Evolutionary conservation across 2,113 vertebrate genomes (phyloP).

Genomic region (Toxostoma redivivum): DNA sequence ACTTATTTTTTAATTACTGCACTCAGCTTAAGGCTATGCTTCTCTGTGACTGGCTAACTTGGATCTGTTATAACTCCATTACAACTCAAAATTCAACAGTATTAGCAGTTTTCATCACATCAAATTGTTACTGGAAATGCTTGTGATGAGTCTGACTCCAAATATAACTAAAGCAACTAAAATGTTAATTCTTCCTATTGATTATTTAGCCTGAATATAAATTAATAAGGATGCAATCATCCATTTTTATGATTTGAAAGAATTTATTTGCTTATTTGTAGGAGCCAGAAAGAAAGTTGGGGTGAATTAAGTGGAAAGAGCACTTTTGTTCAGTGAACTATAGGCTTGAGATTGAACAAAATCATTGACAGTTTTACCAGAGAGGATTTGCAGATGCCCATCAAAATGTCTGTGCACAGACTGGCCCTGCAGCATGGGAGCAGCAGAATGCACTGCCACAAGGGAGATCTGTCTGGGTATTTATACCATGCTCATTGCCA

Average conservation of each 20-base stretch:
- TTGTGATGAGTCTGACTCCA: neutral
- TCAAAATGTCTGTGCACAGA: neutral
- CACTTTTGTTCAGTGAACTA: neutral
- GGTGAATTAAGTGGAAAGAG: neutral
- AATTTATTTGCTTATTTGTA: neutral
- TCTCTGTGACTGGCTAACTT: neutral
- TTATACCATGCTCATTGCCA: slow-evolving; percentile 37
- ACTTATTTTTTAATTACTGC: neutral
- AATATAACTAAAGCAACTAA: neutral
- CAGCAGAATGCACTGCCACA: slow-evolving; percentile 24
- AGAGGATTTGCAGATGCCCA: neutral
- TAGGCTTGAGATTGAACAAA: neutral
- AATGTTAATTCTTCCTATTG: neutral
- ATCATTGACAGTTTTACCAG: neutral
- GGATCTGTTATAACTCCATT: neutral
- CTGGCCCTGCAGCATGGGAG: slow-evolving; percentile 20
- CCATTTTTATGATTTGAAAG: neutral
- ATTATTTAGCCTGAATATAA: neutral
- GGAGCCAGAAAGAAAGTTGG: neutral
- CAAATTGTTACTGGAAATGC: neutral
- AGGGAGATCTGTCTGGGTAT: slow-evolving; percentile 44
- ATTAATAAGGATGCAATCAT: neutral
- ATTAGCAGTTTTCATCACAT: neutral
- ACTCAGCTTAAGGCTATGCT: neutral
- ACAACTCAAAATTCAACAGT: neutral